Percentiles rank a stretch among this genome's conserved stretches.
phyloP scores from a whole-genome alignment of 2,888 invertebrate genomes.

The Amaurobius ferox region DNA sequence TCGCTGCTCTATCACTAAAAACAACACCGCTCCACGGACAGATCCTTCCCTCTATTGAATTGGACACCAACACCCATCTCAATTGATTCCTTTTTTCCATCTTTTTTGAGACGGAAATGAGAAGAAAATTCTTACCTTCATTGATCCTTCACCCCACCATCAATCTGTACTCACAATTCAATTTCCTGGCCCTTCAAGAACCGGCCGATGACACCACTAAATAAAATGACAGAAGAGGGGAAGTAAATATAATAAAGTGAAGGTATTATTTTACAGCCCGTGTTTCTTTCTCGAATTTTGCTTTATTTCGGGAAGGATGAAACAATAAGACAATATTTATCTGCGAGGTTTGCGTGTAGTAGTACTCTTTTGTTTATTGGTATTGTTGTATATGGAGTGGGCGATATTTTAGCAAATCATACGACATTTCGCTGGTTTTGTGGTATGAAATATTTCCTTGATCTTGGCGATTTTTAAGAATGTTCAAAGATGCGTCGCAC shows the following conservation, averaged over 20 bases:
- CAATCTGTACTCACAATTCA: conserved; percentile 48
- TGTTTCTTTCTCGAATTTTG: conserved; percentile 31
- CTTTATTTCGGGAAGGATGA: conserved; percentile 17
- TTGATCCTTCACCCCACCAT: conserved; percentile 13
- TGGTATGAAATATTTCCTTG: too few species aligned
- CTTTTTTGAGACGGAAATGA: conserved; percentile 57
- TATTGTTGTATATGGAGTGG: not conserved
- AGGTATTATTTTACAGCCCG: conserved; percentile 46
- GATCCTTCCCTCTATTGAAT: not conserved
- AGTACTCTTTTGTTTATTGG: not conserved
- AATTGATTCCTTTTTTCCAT: conserved; percentile 3
- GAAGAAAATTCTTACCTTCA: conserved; percentile 56
- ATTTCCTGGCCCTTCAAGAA: conserved; percentile 49
- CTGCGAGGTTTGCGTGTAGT: not conserved
- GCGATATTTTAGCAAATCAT: too few species aligned
- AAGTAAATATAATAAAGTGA: conserved; percentile 33
- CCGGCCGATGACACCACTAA: conserved; percentile 27
- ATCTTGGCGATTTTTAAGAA: too few species aligned
- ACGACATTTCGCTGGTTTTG: too few species aligned
- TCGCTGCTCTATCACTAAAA: conserved; percentile 9
- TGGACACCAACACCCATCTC: conserved; percentile 14
- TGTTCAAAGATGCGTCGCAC: too few species aligned
- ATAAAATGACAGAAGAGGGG: conserved; percentile 42
- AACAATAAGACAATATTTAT: conserved; percentile 16
- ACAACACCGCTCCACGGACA: not conserved